Evolutionary conservation across 2,797 vertebrate genomes (phyloP).

Genomic region (Intellagama lesueurii): DNA sequence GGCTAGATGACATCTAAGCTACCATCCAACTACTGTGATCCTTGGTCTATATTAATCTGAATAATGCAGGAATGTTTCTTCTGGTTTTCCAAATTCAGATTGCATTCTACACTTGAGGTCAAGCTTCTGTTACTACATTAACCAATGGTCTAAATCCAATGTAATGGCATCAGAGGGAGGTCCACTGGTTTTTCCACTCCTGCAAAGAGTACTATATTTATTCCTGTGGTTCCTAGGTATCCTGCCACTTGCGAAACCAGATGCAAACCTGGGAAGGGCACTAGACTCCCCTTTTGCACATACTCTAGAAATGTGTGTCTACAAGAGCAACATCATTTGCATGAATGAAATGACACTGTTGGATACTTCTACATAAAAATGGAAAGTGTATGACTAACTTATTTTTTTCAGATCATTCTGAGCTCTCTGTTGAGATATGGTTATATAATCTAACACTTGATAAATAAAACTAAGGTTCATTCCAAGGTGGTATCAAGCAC

Average conservation of each 20-base stretch:
- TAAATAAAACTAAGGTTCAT: slow-evolving; percentile 31
- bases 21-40: background rate
- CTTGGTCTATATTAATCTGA: background rate
- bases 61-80: background rate
- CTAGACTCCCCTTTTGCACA: no score
- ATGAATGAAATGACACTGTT: no score
- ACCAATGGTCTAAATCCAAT: background rate
- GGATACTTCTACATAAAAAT: background rate
- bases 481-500: background rate
- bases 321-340: no score
- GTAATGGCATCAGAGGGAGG: no score
- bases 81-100: background rate
- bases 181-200: no score
- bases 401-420: background rate
- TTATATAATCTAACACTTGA: background rate
- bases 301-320: no score
- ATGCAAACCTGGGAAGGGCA: no score
- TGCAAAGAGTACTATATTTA: no score
- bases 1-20: background rate
- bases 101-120: background rate
- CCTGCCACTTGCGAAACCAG: no score
- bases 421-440: background rate
- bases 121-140: background rate
- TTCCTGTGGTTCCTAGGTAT: no score
- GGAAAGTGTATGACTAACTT: background rate